phyloP scores from a whole-genome alignment of 1,140 invertebrate species.

The Hycleus phaleratus region DNA sequence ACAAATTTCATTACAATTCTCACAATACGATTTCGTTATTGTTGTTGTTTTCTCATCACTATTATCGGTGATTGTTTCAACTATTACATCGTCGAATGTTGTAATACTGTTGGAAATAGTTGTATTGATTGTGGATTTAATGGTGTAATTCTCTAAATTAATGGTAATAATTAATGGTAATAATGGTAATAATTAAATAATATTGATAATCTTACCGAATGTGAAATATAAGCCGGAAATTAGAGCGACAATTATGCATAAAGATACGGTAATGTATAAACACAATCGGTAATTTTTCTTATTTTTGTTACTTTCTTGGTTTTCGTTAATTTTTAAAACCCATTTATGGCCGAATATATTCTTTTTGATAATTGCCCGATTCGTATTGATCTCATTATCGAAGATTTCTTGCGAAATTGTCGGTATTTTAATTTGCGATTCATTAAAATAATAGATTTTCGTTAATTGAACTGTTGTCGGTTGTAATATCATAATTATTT shows the following conservation, averaged over 20 bases:
- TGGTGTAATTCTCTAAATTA: background rate
- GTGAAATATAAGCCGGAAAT: constrained; percentile 27
- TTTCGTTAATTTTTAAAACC: constrained; percentile 33
- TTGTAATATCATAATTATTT: constrained; percentile 25
- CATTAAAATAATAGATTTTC: constrained; percentile 37
- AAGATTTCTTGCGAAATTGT: constrained; percentile 27
- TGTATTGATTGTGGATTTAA: background rate
- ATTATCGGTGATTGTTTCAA: background rate
- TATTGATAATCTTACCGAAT: constrained; percentile 23
- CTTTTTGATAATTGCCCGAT: constrained; percentile 23
- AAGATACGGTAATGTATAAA: constrained; percentile 28
- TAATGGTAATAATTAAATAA: background rate
- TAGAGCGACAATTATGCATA: constrained; percentile 25
- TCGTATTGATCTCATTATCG: background rate
- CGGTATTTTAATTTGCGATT: constrained; percentile 15
- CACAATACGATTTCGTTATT: background rate
- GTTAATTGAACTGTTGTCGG: constrained; percentile 34
- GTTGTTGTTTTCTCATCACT: background rate
- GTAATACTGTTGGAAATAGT: background rate
- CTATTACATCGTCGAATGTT: background rate
- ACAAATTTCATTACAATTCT: constrained; percentile 19
- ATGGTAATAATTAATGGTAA: background rate
- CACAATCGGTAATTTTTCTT: constrained; percentile 15
- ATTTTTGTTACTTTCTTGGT: constrained; percentile 6
- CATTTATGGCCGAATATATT: constrained; percentile 37